phyloP scores from a whole-genome alignment of 1,140 invertebrate species.

The Varroa destructor region DNA sequence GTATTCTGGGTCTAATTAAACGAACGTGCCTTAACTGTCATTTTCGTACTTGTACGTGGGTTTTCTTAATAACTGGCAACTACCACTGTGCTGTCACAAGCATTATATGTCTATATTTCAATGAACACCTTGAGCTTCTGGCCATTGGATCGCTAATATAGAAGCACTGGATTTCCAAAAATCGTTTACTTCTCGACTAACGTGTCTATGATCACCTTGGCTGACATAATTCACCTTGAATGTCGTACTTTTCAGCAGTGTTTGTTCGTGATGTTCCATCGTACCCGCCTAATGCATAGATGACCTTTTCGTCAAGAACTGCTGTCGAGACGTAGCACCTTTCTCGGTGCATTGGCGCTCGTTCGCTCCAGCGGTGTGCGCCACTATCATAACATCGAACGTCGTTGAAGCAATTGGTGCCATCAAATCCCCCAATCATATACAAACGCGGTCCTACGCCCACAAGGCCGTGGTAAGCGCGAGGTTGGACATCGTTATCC shows the following conservation, averaged over 20 bases:
- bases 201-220: background rate
- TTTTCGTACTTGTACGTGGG: too few species aligned
- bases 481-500: conserved; percentile 31
- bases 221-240: conserved; percentile 2
- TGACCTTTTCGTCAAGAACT: conserved; percentile 41
- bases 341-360: conserved; percentile 55
- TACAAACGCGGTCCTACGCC: conserved; percentile 54
- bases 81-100: too few species aligned
- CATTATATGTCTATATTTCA: too few species aligned
- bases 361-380: conserved; percentile 50
- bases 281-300: conserved; percentile 46
- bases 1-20: too few species aligned
- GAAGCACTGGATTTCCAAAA: too few species aligned
- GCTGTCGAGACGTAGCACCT: conserved; percentile 63
- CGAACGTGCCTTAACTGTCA: too few species aligned
- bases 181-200: background rate
- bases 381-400: conserved; percentile 54
- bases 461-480: conserved; percentile 61
- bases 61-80: too few species aligned
- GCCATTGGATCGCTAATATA: too few species aligned
- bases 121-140: too few species aligned
- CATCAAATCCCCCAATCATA: conserved; percentile 61
- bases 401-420: conserved; percentile 54
- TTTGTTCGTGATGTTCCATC: conserved; percentile 44
- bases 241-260: conserved; percentile 42